A percentile compares a stretch with the other conserved stretches of the same genome.
These are phyloP conservation scores for Drosophila niveifrons DNA, from an alignment of 2,888 invertebrate genomes.

Conservation along the genomic window DNA sequence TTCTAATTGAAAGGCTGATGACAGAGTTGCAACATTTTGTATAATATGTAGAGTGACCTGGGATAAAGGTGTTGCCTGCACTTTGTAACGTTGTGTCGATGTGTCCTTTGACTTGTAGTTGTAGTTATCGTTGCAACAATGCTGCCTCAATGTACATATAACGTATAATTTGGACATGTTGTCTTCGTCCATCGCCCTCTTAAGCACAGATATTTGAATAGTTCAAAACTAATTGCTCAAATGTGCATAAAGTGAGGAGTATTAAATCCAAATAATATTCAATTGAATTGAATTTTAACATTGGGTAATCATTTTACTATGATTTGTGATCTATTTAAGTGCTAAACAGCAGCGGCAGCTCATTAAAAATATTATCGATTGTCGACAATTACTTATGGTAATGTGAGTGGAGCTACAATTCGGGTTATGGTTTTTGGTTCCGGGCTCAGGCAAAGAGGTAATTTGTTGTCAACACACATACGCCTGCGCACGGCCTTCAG, in stretches of 20 bases:
- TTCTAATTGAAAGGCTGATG: conserved; percentile 65
- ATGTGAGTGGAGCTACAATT: conserved; percentile 15
- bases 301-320: conserved; percentile 16
- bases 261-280: neutral
- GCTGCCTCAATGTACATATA: conserved; percentile 49
- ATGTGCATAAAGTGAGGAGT: conserved; percentile 6
- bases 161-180: conserved; percentile 58
- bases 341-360: conserved; percentile 21
- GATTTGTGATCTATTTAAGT: conserved; percentile 23
- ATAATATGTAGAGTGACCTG: conserved; percentile 41
- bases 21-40: conserved; percentile 41
- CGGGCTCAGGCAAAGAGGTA: conserved; percentile 29
- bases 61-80: conserved; percentile 49
- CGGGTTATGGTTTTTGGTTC: conserved; percentile 3
- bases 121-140: conserved; percentile 38
- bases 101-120: conserved; percentile 26
- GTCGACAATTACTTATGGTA: conserved; percentile 42
- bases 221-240: conserved; percentile 24
- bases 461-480: conserved; percentile 47
- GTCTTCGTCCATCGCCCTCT: neutral
- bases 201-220: conserved; percentile 3
- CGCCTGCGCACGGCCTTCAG: conserved; percentile 50
- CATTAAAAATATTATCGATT: conserved; percentile 45
- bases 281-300: neutral
- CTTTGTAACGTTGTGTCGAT: conserved; percentile 1